Conservation (phyloP, 2,797 vertebrate species). For the Sebastes cheni region DNA sequence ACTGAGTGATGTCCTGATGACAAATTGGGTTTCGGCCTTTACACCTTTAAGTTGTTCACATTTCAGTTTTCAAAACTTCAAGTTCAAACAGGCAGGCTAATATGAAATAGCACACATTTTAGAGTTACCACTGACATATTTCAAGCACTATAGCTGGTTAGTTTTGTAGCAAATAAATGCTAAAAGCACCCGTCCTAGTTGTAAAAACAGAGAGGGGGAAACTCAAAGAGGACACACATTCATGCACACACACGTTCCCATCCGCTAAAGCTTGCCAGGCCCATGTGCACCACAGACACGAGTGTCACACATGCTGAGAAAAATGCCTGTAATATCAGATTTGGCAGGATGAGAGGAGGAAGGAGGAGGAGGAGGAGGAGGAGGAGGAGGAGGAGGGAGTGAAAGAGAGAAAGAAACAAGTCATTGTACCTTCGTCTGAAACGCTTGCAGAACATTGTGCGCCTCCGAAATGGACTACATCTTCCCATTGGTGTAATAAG, state of each 20-base stretch:
- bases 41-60: background rate
- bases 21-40: too few relatives aligned
- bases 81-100: background rate
- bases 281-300: slow-evolving; percentile 5
- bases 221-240: background rate
- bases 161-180: background rate
- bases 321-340: slow-evolving; percentile 58
- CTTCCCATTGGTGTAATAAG: slow-evolving; percentile 39
- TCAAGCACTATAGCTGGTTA: background rate
- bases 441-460: slow-evolving; percentile 31
- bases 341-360: slow-evolving; percentile 33
- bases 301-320: slow-evolving; percentile 44
- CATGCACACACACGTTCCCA: background rate
- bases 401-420: slow-evolving; percentile 20
- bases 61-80: background rate
- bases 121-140: background rate
- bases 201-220: background rate
- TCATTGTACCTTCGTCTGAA: slow-evolving; percentile 20
- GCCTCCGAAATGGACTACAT: slow-evolving; percentile 44
- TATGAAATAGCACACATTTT: background rate
- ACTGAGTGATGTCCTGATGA: background rate
- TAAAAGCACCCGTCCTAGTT: background rate
- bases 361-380: background rate
- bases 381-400: background rate
- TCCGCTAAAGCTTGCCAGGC: slow-evolving; percentile 10